These are phyloP conservation scores for Aurelia aurita DNA, from an alignment of 30 jellyfish, hydroid and myxozoan species.

Conservation along the genomic window DNA sequence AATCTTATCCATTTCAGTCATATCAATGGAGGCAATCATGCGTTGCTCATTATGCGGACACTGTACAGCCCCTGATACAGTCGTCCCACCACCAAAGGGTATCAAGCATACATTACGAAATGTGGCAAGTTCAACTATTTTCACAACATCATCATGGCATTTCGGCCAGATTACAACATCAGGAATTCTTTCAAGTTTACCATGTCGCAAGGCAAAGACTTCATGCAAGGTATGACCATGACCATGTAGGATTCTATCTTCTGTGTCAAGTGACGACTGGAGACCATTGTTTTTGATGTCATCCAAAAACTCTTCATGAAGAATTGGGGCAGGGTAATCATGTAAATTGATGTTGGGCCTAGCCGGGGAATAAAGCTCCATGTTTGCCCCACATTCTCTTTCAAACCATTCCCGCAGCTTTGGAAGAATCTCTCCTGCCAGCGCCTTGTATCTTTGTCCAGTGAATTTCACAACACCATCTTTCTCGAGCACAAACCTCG, in stretches of 20 bases:
- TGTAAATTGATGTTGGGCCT: constrained; percentile 53
- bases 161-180: constrained; percentile 94
- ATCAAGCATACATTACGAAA: constrained; percentile 79
- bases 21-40: constrained; percentile 93
- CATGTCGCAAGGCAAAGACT: constrained; percentile 88
- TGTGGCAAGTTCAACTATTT: constrained; percentile 77
- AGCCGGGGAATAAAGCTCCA: constrained; percentile 73
- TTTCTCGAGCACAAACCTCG: constrained; percentile 64
- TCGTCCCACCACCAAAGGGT: constrained; percentile 99
- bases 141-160: constrained; percentile 90
- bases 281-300: constrained; percentile 41
- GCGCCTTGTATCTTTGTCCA: constrained; percentile 86
- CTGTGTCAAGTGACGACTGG: constrained; percentile 67
- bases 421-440: constrained; percentile 88
- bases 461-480: constrained; percentile 71
- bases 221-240: constrained; percentile 97
- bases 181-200: constrained; percentile 80
- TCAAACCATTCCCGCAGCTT: constrained; percentile 93
- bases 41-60: constrained; percentile 91
- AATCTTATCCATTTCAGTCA: constrained; percentile 92
- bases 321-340: constrained; percentile 79
- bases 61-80: constrained; percentile 91
- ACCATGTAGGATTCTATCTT: constrained; percentile 94
- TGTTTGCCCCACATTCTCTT: constrained; percentile 84
- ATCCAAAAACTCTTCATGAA: constrained; percentile 63